A percentile compares a stretch with the other conserved stretches of the same genome.
These are phyloP conservation scores for Drosophila repleta DNA, from an alignment of 1,140 invertebrate species.

Conservation along the genomic window DNA sequence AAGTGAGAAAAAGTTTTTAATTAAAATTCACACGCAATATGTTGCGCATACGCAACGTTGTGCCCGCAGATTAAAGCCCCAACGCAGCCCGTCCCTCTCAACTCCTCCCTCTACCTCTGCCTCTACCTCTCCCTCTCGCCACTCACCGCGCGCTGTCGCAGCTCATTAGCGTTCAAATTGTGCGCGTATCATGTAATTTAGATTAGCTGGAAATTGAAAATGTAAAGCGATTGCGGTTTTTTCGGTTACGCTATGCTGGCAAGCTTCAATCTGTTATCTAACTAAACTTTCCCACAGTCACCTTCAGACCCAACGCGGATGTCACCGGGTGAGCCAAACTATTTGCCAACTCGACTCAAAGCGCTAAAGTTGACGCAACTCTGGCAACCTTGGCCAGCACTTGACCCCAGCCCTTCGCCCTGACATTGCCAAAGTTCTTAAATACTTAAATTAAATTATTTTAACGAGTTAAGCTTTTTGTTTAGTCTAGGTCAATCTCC, in stretches of 20 bases:
- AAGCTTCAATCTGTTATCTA: background rate
- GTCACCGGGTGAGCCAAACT: slow-evolving; percentile 28
- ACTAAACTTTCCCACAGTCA: slow-evolving; percentile 28
- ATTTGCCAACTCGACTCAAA: slow-evolving; percentile 45
- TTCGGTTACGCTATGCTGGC: slow-evolving; percentile 8
- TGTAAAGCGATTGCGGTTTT: slow-evolving; percentile 58
- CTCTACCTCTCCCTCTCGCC: background rate
- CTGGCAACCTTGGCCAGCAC: background rate
- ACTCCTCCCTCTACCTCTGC: too few species aligned
- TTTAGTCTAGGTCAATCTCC: background rate
- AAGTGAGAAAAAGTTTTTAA: slow-evolving; percentile 79
- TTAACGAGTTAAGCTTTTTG: slow-evolving; percentile 29
- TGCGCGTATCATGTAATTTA: slow-evolving; percentile 80
- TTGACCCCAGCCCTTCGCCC: slow-evolving; percentile 25
- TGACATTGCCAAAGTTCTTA: slow-evolving; percentile 19
- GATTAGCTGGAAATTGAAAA: slow-evolving; percentile 79
- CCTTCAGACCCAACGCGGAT: slow-evolving; percentile 1
- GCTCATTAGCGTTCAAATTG: slow-evolving; percentile 80
- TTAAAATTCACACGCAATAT: slow-evolving; percentile 83
- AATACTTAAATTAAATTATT: slow-evolving; percentile 48
- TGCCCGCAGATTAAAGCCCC: slow-evolving; percentile 1
- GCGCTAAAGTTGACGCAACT: slow-evolving; percentile 25
- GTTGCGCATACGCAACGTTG: slow-evolving; percentile 73
- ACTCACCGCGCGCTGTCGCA: slow-evolving; percentile 14
- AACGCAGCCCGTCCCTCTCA: background rate